Base-by-base conservation (phyloP, 2,797 vertebrate genomes). In the Neosilurus hyrtlii region DNA sequence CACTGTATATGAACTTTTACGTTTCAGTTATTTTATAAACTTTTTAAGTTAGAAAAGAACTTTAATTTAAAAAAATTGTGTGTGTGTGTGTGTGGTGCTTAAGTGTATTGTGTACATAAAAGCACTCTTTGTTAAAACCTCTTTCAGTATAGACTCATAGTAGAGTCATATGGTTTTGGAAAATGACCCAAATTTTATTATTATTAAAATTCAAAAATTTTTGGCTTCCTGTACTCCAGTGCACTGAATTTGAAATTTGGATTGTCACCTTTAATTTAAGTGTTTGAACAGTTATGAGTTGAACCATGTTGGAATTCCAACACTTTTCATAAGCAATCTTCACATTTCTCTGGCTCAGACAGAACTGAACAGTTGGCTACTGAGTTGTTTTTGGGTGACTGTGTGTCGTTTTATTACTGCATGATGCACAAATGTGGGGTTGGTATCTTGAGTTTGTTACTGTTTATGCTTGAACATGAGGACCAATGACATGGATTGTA, bases 381-480 rank as follows among this genome's bases (percentile, higher is more conserved):
- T 62, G 15, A 20, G 9, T 67, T 61, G 24, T 35, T 54, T 54
- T 54, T 77, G 79, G 63, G 24, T 10, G 43, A 22, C 72, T 68
- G 30, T 62, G 30, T 65, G 70, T 30, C 12, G n/a, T 56, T 82
- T 52, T 59, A 65, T 65, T 26, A 35, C 12, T n/a, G 9, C 14
- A 20, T 73, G 35, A 65, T 57, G 66, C 11, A 71, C 26, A 62
- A 63, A 49, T 56, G 24, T 82, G 56, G 59, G 57, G 37, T 67
- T 66, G 57, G 30, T 18, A n/a, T 59, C 16, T 74, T 56, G 20
- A 61, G 54, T 68, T 30, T 83, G 22, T 83, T 79, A 62, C 82
- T 30, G 20, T 63, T 37, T 37, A 22, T 18, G 3, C 22, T 57
- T 70, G 22, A 57, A 15, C 30, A 77, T 59, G 15, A 59, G 72